phyloP scores from a whole-genome alignment of 2,797 vertebrate genomes.

The Australoheros facetus region DNA sequence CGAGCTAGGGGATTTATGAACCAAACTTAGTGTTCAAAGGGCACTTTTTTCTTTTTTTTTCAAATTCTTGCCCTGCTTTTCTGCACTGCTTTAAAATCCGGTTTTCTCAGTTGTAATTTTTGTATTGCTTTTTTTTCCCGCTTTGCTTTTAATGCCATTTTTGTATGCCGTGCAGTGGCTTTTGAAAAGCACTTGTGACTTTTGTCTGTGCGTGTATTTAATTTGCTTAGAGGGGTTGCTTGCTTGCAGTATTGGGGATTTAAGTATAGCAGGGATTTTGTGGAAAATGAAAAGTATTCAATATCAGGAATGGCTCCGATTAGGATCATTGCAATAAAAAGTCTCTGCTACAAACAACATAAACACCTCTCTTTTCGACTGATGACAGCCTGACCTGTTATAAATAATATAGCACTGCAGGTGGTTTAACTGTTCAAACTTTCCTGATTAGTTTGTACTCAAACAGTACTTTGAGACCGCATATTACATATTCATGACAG shows the following conservation, averaged over 20 bases:
- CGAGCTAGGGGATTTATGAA: neutral
- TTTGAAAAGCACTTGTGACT: constrained; percentile 1
- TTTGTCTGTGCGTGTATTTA: neutral
- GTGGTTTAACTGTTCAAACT: constrained; percentile 2
- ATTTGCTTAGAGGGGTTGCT: neutral
- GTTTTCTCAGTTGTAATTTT: neutral
- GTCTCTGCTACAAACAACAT: neutral
- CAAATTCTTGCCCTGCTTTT: neutral
- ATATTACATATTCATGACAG: constrained; percentile 27
- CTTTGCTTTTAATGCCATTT: neutral
- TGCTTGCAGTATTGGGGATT: neutral
- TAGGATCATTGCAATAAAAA: neutral
- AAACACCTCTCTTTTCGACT: neutral
- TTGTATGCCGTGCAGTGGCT: neutral
- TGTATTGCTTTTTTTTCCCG: neutral
- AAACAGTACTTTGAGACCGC: constrained; percentile 4
- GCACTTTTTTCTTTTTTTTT: neutral
- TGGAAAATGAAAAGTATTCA: neutral
- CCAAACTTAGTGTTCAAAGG: neutral
- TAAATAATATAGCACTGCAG: neutral
- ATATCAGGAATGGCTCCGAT: neutral
- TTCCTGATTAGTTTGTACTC: constrained; percentile 1
- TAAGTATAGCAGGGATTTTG: neutral
- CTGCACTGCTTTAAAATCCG: neutral
- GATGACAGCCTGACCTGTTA: neutral